Percentiles rank a stretch among this genome's conserved stretches.
phyloP scores from a whole-genome alignment of 2,113 vertebrate species.

The Grus americana region DNA sequence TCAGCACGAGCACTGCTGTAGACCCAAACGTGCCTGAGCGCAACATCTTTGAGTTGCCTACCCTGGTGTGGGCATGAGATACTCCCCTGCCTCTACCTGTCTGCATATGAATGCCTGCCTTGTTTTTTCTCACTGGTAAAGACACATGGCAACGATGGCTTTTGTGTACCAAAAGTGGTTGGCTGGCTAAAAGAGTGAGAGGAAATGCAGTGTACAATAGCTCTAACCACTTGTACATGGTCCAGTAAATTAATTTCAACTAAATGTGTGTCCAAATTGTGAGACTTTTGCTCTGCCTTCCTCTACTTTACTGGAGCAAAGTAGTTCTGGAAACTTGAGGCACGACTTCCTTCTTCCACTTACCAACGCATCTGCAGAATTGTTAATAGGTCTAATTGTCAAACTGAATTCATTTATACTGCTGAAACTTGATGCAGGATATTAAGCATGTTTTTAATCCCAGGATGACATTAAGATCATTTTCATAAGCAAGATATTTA shows the following conservation, averaged over 20 bases:
- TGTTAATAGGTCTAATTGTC: background rate
- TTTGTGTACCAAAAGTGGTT: background rate
- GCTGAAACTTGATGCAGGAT: background rate
- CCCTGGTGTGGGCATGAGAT: too few species aligned
- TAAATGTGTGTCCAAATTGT: background rate
- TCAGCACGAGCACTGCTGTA: background rate
- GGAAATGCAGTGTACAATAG: background rate
- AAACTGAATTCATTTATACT: background rate
- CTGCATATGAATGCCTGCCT: background rate
- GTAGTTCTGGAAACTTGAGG: background rate
- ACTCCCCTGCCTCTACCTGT: background rate
- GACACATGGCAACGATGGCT: accelerated
- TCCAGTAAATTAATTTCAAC: background rate
- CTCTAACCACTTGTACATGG: background rate
- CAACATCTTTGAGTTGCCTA: background rate
- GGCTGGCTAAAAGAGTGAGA: background rate
- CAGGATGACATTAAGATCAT: background rate
- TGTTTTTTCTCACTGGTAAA: background rate
- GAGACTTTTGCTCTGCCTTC: background rate
- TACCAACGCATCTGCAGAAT: background rate
- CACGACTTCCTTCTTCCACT: background rate
- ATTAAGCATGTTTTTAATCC: background rate
- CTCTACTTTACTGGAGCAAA: background rate
- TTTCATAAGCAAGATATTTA: background rate
- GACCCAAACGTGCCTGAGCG: background rate